Base-by-base conservation (phyloP, 2,888 invertebrate species). In the Spodoptera picta region DNA sequence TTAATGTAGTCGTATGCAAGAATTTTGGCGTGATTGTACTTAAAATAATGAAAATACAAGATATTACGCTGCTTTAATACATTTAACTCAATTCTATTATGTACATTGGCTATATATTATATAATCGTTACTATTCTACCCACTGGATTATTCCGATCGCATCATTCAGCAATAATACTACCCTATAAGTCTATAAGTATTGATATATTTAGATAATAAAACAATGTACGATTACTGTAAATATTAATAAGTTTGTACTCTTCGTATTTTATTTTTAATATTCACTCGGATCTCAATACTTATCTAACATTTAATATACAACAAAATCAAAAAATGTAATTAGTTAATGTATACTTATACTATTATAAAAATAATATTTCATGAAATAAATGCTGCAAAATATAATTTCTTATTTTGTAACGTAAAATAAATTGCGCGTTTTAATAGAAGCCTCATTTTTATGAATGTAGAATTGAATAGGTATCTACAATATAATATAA, bases 201-300 rank as follows among this genome's bases (percentile, higher is more conserved):
- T 36, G 3, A 27, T 48, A 46, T 45, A 60, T 27, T 45, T 36
- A 36, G 36, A 31, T 36, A n/a, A 45, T n/a, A 51, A 51, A 41
- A 43, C 2, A 6, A n/a, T 74, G 75, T 64, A 64, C 55, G 66
- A 77, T 64, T 46, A 53, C 27, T 74, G 70, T 71, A 69, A 71
- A 76, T 76, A 76, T 45, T 65, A 24, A 42, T 77, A 74, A 61
- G 55, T 52, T 60, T 59, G 24, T 43, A 54, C 27, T 66, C 45
- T 49, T 44, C n/a, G 4, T 57, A 56, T 46, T 62, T 68, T 46
- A 49, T 60, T 60, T 59, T 42, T 14, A 44, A 41, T 48, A 58
- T 56, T 54, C 27, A 62, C 50, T 62, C 45, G 24, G 68, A 76
- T 76, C 71, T 76, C 70, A 70, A 59, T 50, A 36, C 36, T 36